Evolutionary conservation across 1,140 invertebrate species (phyloP), one percentile per base, ranked within the genome.

Genomic region (Eriocheir sinensis): DNA sequence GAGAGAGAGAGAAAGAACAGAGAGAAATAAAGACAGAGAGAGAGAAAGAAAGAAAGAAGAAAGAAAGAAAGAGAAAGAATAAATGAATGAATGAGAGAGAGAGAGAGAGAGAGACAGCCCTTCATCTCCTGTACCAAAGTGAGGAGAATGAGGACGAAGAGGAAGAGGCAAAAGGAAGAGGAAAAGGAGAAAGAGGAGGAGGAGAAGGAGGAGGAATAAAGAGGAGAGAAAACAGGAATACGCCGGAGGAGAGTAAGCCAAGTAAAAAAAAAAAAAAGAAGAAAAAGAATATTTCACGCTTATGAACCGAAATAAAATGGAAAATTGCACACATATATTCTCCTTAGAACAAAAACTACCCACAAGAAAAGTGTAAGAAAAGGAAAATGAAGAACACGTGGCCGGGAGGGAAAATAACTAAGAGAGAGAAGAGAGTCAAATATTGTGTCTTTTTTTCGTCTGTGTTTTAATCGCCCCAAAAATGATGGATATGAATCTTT

Each of bases 11-110:
- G 44, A 48, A 15, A 48, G 44, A 48, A 0, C n/a, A 2, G 60
- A 72, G 60, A 72, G 60, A 72, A n/a, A 72, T 21, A 72, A n/a
- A 72, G 60, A 72, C 21, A 72, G 60, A 72, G 60, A 72, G 60
- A 72, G 60, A 72, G 60, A 72, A 21, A 60, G 53, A 60, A 21
- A 60, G 53, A 60, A 21, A 60, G 53, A 60, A 60, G 53, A 60
- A 21, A 60, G 53, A 60, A 21, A 60, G 53, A 60, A 21, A 60
- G 53, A 72, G 53, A 72, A 21, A 72, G 53, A 72, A 21, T 21
- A 21, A 72, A 21, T 21, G 53, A 72, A 21, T n/a, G 60, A 72
- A 21, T n/a, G 60, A 72, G 27, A 72, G 60, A 72, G 60, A 72
- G 60, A 72, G 60, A 72, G 60, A 72, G 60, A 72, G 48, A 72